These are phyloP conservation scores for Vidua chalybeata DNA, from an alignment of 2,113 vertebrate species.

Conservation along the genomic window DNA sequence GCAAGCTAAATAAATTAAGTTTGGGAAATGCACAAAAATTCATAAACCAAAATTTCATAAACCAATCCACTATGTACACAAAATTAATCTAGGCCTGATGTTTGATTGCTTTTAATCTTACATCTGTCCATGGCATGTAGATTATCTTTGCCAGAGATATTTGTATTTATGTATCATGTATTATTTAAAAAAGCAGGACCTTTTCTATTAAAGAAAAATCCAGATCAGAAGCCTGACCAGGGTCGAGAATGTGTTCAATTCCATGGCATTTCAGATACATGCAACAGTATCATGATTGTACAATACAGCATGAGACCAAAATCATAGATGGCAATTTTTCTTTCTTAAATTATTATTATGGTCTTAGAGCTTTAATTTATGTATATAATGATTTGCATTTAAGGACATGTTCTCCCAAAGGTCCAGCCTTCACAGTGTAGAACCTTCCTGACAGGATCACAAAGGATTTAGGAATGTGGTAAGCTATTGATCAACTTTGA, in stretches of 20 bases:
- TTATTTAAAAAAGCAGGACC: too few species aligned
- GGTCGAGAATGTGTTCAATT: neutral
- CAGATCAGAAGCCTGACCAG: neutral
- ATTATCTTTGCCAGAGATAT: neutral
- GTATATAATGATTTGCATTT: neutral
- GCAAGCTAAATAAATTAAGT: neutral
- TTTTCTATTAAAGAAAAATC: neutral
- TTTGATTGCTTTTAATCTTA: neutral
- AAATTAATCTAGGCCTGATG: neutral
- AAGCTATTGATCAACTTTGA: neutral
- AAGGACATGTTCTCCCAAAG: neutral
- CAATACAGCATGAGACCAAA: neutral
- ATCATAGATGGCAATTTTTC: neutral
- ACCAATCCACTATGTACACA: neutral
- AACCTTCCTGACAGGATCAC: neutral
- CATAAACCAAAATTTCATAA: neutral
- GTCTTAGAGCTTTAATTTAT: neutral
- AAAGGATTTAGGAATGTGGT: neutral
- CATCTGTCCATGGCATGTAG: neutral
- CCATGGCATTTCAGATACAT: neutral
- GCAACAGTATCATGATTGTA: neutral
- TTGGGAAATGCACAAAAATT: neutral
- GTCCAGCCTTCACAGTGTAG: neutral
- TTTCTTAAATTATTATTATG: neutral
- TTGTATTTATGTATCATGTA: neutral